Base-by-base conservation (phyloP, 2,113 vertebrate genomes). In the Aramus guarauna region DNA sequence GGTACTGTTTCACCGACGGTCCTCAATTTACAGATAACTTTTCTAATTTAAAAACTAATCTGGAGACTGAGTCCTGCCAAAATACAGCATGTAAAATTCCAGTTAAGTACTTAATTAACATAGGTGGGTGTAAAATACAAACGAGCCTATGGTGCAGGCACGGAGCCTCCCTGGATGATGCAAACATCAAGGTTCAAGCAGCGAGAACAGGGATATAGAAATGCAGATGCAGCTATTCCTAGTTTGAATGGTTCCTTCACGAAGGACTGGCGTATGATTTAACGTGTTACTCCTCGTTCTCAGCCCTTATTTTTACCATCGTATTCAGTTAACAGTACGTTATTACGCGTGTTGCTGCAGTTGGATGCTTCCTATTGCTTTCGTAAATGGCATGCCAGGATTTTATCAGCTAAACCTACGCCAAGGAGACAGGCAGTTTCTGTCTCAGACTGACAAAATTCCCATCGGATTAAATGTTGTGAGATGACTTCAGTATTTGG, bases 51-150 rank as follows among this genome's bases (percentile, higher is more conserved):
- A 84, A 80, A 84, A 30, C 34, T 84, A 43, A 89, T 43, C 67
- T 86, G 68, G 92, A 87, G 84, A 36, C 36, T 11, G n/a, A 80
- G 10, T 50, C 47, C 50, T 81, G 72, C 59, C 68, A 86, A 91
- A 91, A 73, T 50, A 37, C 18, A 39, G 36, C 59, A n/a, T 12
- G 14, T 41, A 58, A 68, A 63, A 63, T 56, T 79, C 48, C 29
- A 36, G 34, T 32, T 32, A 36, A 66, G 36, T 41, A n/a, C 59
- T 92, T 91, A 64, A 79, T 92, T 92, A 91, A 84, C 77, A 72
- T 4, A 58, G 34, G 12, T 80, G 63, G 4, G 11, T 43, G 50
- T 89, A 81, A 92, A 20, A 9, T 69, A 69, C 30, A 59, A 53
- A 84, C 66, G 62, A 60, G 63, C 36, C 47, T 43, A 1, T 7